These are phyloP conservation scores for Nematostella vectensis DNA, from an alignment of 92 coral and sea anemone genomes.

Conservation along the genomic window DNA sequence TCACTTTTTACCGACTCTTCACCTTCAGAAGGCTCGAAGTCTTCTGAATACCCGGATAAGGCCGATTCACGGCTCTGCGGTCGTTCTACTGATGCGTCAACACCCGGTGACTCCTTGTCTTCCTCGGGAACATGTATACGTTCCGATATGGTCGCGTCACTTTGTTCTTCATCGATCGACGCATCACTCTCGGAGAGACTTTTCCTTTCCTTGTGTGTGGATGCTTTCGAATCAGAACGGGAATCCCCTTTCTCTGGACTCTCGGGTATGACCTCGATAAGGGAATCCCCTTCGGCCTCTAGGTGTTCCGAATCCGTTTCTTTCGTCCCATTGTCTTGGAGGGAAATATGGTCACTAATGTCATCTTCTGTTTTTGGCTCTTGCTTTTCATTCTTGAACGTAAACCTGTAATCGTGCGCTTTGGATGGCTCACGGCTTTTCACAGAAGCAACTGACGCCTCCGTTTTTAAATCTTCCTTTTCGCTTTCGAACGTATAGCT, in stretches of 20 bases:
- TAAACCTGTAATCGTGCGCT: constrained; percentile 52
- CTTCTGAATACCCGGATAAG: constrained; percentile 7
- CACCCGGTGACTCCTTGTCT: too few relatives aligned
- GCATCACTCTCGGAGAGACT: too few relatives aligned
- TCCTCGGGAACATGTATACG: background rate
- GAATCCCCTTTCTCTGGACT: too few relatives aligned
- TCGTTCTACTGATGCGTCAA: constrained; percentile 17
- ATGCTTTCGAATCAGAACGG: too few relatives aligned
- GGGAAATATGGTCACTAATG: constrained; percentile 55
- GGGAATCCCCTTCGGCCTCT: constrained; percentile 7
- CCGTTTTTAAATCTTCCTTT: constrained; percentile 25
- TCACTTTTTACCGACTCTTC: background rate
- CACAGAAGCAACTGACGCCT: constrained; percentile 25
- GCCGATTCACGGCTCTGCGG: background rate
- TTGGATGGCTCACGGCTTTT: constrained; percentile 24
- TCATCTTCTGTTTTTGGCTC: constrained; percentile 47
- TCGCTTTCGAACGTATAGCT: constrained; percentile 70
- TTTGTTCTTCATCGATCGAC: too few relatives aligned
- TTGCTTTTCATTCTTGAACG: constrained; percentile 55
- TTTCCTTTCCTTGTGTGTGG: too few relatives aligned
- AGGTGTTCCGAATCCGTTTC: background rate
- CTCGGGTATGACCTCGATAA: too few relatives aligned
- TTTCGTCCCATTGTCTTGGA: constrained; percentile 15
- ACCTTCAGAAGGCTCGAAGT: constrained; percentile 8
- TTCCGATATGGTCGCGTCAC: background rate